phyloP scores from a whole-genome alignment of 2,888 invertebrate species.

The Philereme transversata region DNA sequence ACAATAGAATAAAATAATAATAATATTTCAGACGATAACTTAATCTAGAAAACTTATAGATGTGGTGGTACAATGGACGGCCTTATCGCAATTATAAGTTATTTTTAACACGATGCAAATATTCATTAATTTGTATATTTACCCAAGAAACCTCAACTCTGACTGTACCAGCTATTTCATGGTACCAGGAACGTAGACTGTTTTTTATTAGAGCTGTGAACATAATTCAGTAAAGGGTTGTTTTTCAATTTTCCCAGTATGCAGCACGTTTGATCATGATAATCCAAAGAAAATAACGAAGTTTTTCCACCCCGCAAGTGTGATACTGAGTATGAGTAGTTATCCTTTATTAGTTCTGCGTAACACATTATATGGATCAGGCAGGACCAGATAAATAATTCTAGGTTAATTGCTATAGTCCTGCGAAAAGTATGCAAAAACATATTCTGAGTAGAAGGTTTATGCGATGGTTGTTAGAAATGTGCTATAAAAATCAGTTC shows the following conservation, averaged over 20 bases:
- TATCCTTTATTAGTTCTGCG: constrained; percentile 17
- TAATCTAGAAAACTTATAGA: too few species aligned
- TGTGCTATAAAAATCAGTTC: too few species aligned
- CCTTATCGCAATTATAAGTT: too few species aligned
- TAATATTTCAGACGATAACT: too few species aligned
- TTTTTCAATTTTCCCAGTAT: constrained; percentile 26
- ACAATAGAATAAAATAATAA: too few species aligned
- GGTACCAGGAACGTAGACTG: constrained; percentile 6
- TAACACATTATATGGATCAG: constrained; percentile 1
- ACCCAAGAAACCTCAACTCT: neutral
- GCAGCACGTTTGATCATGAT: constrained; percentile 6
- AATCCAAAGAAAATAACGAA: constrained; percentile 7
- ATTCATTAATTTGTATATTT: too few species aligned
- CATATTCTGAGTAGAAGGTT: too few species aligned
- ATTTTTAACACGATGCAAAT: too few species aligned
- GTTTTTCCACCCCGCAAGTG: constrained; percentile 18
- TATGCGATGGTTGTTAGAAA: too few species aligned
- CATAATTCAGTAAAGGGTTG: constrained; percentile 8
- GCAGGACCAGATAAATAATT: neutral
- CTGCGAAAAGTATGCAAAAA: too few species aligned
- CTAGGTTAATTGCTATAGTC: too few species aligned
- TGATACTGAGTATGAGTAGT: constrained; percentile 13
- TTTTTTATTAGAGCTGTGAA: constrained; percentile 12
- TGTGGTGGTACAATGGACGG: too few species aligned
- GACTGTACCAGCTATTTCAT: neutral